Evolutionary conservation across 1,140 invertebrate species (phyloP), one percentile per base, ranked within the genome.

Genomic region (Arctopsyche grandis): DNA sequence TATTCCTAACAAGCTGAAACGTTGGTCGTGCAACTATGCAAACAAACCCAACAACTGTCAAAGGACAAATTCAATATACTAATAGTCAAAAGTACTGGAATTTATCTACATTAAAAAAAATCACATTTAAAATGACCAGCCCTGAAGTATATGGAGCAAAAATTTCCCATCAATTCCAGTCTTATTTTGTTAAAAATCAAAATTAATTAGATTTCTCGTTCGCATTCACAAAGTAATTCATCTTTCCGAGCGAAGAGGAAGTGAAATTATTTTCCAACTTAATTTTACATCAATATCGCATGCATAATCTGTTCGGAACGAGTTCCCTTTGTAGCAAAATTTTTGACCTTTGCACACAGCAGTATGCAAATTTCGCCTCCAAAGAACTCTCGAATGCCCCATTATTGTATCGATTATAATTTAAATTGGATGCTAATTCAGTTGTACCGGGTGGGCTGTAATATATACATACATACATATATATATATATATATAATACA

Each of bases 381-480:
- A 66, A 60, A 60, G 26, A n/a, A 56, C 22, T 52, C 75, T 77
- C 75, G 22, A 19, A n/a, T 9, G 56, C 52, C 58, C 24, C 26
- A 44, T 76, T 78, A 78, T 80, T 81, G 80, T 78, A 78, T 81
- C 76, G 80, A 81, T 81, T 81, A 81, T 75, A 81, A 81, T 81
- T 81, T 78, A 81, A 81, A 81, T 81, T 78, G 77, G 75, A 78
- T 78, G 77, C 52, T 81, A 81, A 81, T 81, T 78, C 80, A 78
- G 78, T 81, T 75, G 56, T 21, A 16, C 52, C 38, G 70, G 38
- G 63, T 14, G 19, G 21, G 21, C 5, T 46, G 44, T 46, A 5
- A 46, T 46, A 7, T 46, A 7, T 12, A 46, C n/a, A n/a, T n/a
- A n/a, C n/a, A n/a, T n/a, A n/a, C n/a, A n/a, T 46, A 12, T 7